phyloP scores from a whole-genome alignment of 1,140 invertebrate genomes.

The Bombus waltoni region DNA sequence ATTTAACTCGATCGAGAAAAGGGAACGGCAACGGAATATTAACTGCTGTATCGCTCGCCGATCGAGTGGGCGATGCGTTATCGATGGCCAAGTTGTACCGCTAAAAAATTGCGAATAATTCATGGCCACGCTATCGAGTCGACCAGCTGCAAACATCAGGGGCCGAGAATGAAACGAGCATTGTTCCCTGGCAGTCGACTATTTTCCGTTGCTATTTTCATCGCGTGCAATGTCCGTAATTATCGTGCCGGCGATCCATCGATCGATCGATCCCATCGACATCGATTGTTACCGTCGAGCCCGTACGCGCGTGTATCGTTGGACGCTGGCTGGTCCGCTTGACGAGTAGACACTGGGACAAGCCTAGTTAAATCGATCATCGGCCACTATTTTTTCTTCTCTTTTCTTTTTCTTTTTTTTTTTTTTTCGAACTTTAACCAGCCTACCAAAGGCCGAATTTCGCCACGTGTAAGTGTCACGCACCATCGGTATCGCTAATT shows the following conservation, averaged over 20 bases:
- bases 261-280: constrained; percentile 38
- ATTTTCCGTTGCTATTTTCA: constrained; percentile 17
- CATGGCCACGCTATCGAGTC: neutral
- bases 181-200: neutral
- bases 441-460: neutral
- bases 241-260: constrained; percentile 20
- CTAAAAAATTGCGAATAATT: constrained; percentile 18
- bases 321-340: neutral
- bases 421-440: neutral
- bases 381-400: constrained; percentile 11
- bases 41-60: neutral
- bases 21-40: too few relatives aligned
- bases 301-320: neutral
- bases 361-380: constrained; percentile 59
- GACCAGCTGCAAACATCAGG: constrained; percentile 6
- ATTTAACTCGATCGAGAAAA: neutral
- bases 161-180: neutral
- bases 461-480: constrained; percentile 54
- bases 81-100: neutral
- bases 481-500: constrained; percentile 67
- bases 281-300: constrained; percentile 12
- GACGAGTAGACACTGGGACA: neutral
- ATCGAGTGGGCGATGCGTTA: neutral
- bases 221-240: constrained; percentile 30
- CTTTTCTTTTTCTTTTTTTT: neutral